phyloP scores from a whole-genome alignment of 53 echinoderm and acorn worm genomes.

The Holothuria scabra region DNA sequence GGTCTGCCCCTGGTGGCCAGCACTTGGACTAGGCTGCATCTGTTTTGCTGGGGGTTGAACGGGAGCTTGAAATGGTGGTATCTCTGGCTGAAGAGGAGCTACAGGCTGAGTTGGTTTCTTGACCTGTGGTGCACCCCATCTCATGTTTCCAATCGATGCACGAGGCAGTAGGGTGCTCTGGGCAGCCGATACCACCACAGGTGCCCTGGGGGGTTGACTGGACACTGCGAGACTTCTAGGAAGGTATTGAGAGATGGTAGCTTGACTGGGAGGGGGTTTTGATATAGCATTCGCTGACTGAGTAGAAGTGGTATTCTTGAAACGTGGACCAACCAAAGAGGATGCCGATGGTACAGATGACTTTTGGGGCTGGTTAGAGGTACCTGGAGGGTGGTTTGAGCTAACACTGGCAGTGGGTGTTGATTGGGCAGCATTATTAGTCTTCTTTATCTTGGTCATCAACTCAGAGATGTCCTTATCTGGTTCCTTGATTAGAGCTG shows the following conservation, averaged over 20 bases:
- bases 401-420: constrained; percentile 52
- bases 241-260: constrained; percentile 52
- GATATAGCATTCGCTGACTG: constrained; percentile 64
- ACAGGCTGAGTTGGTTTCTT: constrained; percentile 16
- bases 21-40: constrained; percentile 19
- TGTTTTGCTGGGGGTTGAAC: background rate
- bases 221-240: constrained; percentile 36
- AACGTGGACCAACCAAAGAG: constrained; percentile 40
- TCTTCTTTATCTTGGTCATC: constrained; percentile 78
- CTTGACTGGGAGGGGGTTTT: constrained; percentile 69
- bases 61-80: constrained; percentile 18
- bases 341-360: constrained; percentile 21
- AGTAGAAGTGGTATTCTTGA: constrained; percentile 36
- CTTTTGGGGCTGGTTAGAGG: constrained; percentile 22
- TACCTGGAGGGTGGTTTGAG: constrained; percentile 29
- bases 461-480: constrained; percentile 91
- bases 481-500: constrained; percentile 96
- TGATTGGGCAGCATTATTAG: constrained; percentile 48
- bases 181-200: constrained; percentile 43
- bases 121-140: constrained; percentile 49
- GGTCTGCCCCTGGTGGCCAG: background rate
- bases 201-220: constrained; percentile 21
- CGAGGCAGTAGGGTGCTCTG: constrained; percentile 38
- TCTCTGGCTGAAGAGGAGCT: constrained; percentile 20
- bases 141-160: constrained; percentile 44